phyloP scores from a whole-genome alignment of 2,797 vertebrate genomes.

The Xyrichtys novacula region DNA sequence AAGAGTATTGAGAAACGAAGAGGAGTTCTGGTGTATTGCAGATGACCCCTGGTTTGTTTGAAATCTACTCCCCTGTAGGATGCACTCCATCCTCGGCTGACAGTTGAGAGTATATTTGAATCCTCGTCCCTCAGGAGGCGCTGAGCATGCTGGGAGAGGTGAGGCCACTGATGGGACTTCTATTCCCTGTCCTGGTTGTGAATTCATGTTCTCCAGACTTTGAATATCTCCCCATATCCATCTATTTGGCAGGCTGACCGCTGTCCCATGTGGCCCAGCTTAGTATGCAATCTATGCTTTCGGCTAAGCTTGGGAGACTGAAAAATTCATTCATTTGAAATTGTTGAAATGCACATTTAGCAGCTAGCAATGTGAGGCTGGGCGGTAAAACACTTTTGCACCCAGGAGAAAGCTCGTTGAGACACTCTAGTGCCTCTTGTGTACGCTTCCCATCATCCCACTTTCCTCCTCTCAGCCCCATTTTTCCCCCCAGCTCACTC shows the following conservation, averaged over 20 bases:
- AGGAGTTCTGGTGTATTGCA: slow-evolving; percentile 44
- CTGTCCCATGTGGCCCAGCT: slow-evolving; percentile 68
- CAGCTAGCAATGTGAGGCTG: slow-evolving; percentile 51
- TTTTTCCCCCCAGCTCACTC: slow-evolving; percentile 42
- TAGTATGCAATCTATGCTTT: slow-evolving; percentile 66
- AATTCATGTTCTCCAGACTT: slow-evolving; percentile 79
- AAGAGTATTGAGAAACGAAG: slow-evolving; percentile 52
- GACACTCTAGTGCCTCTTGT: slow-evolving; percentile 59
- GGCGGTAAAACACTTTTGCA: slow-evolving; percentile 56
- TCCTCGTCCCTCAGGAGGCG: slow-evolving; percentile 75
- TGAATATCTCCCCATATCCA: slow-evolving; percentile 78
- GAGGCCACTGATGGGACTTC: slow-evolving; percentile 81
- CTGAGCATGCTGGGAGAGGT: slow-evolving; percentile 82
- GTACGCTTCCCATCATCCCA: slow-evolving; percentile 52
- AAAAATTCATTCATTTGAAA: slow-evolving; percentile 68
- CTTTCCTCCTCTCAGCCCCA: slow-evolving; percentile 37
- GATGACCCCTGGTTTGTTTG: slow-evolving; percentile 59
- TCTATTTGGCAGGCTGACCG: slow-evolving; percentile 74
- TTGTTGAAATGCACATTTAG: slow-evolving; percentile 70
- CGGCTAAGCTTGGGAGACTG: slow-evolving; percentile 56
- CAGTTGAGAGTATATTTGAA: slow-evolving; percentile 80
- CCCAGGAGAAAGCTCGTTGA: slow-evolving; percentile 55
- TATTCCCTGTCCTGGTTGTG: slow-evolving; percentile 83
- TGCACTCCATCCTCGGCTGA: slow-evolving; percentile 66
- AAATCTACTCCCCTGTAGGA: slow-evolving; percentile 59